phyloP scores from a whole-genome alignment of 2,888 invertebrate genomes.

The Luffia ferchaultella region DNA sequence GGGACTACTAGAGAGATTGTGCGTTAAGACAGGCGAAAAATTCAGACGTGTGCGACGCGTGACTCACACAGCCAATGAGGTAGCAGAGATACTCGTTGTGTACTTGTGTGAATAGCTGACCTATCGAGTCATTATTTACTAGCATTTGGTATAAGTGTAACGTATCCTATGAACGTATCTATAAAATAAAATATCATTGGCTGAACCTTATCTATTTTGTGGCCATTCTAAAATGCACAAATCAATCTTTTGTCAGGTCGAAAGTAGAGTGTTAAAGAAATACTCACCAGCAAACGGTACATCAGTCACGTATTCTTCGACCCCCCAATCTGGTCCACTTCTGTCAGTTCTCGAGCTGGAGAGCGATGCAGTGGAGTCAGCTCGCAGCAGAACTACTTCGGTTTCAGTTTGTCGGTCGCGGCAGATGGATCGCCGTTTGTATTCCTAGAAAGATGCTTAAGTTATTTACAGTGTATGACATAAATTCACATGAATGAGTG shows the following conservation, averaged over 20 bases:
- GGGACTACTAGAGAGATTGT: too few relatives aligned
- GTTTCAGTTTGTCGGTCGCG: constrained; percentile 88
- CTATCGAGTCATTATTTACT: not conserved
- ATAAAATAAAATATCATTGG: not conserved
- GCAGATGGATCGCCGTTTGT: constrained; percentile 76
- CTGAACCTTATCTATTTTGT: too few relatives aligned
- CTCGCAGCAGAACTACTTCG: constrained; percentile 77
- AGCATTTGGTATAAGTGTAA: not conserved
- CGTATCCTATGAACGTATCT: not conserved
- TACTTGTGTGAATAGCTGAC: not conserved
- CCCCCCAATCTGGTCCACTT: constrained; percentile 82
- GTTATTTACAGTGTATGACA: not conserved
- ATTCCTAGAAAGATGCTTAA: constrained; percentile 72
- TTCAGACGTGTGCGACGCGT: too few relatives aligned
- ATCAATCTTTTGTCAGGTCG: too few relatives aligned
- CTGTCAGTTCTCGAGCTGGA: constrained; percentile 80
- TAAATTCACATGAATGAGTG: too few relatives aligned
- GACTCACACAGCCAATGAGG: too few relatives aligned
- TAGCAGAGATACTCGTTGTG: too few relatives aligned
- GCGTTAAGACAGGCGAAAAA: too few relatives aligned
- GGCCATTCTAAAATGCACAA: not conserved
- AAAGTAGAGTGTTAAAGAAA: constrained; percentile 4
- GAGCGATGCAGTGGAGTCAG: constrained; percentile 80
- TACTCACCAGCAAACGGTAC: constrained; percentile 86
- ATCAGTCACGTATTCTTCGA: constrained; percentile 86